These are phyloP conservation scores for Drosophila kurseongensis DNA, from an alignment of 1,140 invertebrate species.

Conservation along the genomic window DNA sequence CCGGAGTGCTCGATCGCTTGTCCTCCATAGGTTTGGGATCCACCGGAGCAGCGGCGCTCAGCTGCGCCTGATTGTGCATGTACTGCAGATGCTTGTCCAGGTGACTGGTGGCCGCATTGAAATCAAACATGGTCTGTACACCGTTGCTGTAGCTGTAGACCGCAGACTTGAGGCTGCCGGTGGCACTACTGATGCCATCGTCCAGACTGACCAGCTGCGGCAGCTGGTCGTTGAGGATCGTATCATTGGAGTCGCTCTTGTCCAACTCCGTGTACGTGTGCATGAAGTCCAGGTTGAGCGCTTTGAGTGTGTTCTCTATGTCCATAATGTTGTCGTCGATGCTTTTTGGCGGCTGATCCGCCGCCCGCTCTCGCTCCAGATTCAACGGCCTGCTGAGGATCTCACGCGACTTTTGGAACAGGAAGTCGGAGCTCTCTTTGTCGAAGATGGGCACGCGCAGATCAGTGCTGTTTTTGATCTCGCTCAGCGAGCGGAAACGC, in stretches of 20 bases:
- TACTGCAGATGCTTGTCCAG: slow-evolving; percentile 81
- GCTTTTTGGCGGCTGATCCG: slow-evolving; percentile 44
- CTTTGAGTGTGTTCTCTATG: slow-evolving; percentile 83
- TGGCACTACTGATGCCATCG: slow-evolving; percentile 81
- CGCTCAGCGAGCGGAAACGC: slow-evolving; percentile 86
- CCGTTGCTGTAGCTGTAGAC: slow-evolving; percentile 83
- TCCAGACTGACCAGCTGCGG: slow-evolving; percentile 69
- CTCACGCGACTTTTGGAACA: slow-evolving; percentile 90
- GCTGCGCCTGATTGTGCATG: slow-evolving; percentile 76
- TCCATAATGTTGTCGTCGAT: slow-evolving; percentile 83
- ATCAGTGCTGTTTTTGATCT: slow-evolving; percentile 81
- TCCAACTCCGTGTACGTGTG: slow-evolving; percentile 84
- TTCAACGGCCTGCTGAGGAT: slow-evolving; percentile 87
- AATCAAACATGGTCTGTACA: slow-evolving; percentile 80
- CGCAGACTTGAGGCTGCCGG: slow-evolving; percentile 75
- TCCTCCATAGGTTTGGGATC: slow-evolving; percentile 60
- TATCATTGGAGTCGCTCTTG: slow-evolving; percentile 84
- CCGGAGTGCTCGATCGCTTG: slow-evolving; percentile 82
- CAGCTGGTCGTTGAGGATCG: slow-evolving; percentile 79
- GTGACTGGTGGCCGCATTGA: slow-evolving; percentile 81
- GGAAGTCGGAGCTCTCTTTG: slow-evolving; percentile 90
- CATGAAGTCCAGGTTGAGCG: slow-evolving; percentile 83
- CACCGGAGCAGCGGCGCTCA: slow-evolving; percentile 36
- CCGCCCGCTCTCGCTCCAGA: slow-evolving; percentile 41
- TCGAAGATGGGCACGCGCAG: slow-evolving; percentile 88